phyloP scores from a whole-genome alignment of 2,888 invertebrate species.

The Oeneis ivallda region DNA sequence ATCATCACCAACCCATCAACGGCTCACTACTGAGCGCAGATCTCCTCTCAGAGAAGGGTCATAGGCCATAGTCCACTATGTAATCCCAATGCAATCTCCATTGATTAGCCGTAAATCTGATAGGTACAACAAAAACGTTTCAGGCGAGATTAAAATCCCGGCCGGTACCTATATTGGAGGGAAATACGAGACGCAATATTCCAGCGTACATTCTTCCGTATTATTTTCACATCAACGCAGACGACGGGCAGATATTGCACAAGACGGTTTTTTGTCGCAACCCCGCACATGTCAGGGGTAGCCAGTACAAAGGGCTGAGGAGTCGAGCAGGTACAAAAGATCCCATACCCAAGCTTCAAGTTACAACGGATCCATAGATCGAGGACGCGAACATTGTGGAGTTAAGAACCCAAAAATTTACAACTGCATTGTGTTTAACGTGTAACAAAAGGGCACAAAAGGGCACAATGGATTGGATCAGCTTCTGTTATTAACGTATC shows the following conservation, averaged over 20 bases:
- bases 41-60: no score
- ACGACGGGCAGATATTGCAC: conserved; percentile 71
- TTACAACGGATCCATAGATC: conserved; percentile 77
- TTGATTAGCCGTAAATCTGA: conserved; percentile 44
- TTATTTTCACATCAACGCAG: conserved; percentile 71
- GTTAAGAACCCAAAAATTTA: conserved; percentile 81
- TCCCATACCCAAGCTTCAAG: conserved; percentile 61
- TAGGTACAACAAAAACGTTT: conserved; percentile 48
- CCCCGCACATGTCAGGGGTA: conserved; percentile 74
- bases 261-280: conserved; percentile 71
- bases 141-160: conserved; percentile 51
- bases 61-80: no score
- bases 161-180: conserved; percentile 46
- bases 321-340: conserved; percentile 75
- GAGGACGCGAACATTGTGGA: conserved; percentile 78
- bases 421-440: conserved; percentile 74
- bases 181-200: conserved; percentile 53
- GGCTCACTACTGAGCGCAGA: no score
- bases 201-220: conserved; percentile 60
- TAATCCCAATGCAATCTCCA: conserved; percentile 30
- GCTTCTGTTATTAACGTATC: conserved; percentile 80
- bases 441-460: conserved; percentile 73
- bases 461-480: conserved; percentile 75
- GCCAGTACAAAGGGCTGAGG: conserved; percentile 60
- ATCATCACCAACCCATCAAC: no score